Evolutionary conservation across 2,888 invertebrate species (phyloP).

Genomic region (Euplagia quadripunctaria): DNA sequence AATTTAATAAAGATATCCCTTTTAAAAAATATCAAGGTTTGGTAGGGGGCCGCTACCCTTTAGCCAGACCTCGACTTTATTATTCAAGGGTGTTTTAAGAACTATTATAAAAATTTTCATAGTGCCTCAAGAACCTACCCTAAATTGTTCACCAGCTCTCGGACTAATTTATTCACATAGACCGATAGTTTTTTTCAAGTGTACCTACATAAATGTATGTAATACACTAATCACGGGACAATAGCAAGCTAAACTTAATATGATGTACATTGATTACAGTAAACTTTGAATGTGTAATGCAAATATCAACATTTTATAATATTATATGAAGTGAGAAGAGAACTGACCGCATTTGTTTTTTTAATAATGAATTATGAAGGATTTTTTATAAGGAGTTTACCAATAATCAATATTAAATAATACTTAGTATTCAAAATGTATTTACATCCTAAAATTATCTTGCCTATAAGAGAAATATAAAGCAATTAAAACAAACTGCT

Average conservation of each 20-base stretch:
- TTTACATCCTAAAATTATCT: constrained; percentile 40
- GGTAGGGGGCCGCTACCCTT: too few relatives aligned
- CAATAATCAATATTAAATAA: constrained; percentile 38
- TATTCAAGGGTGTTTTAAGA: too few relatives aligned
- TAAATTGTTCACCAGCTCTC: too few relatives aligned
- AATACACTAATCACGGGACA: constrained; percentile 56
- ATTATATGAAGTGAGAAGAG: constrained; percentile 31
- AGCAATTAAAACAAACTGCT: constrained; percentile 28
- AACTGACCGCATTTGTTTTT: constrained; percentile 29
- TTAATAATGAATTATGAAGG: constrained; percentile 26
- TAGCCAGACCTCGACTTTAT: too few relatives aligned
- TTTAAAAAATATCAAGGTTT: too few relatives aligned
- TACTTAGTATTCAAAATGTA: constrained; percentile 36
- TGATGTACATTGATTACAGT: constrained; percentile 60
- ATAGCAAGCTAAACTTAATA: constrained; percentile 66
- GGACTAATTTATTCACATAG: constrained; percentile 31
- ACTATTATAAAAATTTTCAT: too few relatives aligned
- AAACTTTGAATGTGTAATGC: constrained; percentile 44
- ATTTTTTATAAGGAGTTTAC: neutral
- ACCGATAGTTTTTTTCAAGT: constrained; percentile 49
- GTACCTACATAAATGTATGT: constrained; percentile 27
- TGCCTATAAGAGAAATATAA: constrained; percentile 33
- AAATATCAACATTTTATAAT: neutral
- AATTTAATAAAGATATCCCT: too few relatives aligned
- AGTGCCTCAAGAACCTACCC: too few relatives aligned